Base-by-base conservation (phyloP, 2,797 vertebrate species). In the Discoglossus pictus region DNA sequence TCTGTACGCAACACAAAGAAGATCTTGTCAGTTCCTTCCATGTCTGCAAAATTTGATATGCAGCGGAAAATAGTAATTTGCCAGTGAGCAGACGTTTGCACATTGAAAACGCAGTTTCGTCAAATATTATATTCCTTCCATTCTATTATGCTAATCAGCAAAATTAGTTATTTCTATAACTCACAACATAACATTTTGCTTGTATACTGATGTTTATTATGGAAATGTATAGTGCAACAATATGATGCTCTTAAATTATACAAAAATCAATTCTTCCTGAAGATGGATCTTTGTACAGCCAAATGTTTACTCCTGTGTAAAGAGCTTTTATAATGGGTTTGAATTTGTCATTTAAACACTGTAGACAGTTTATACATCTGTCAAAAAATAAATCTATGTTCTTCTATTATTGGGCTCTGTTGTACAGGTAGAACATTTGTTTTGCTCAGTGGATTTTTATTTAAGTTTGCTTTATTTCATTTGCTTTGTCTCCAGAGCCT, bases 401-500 rank as follows among this genome's bases (percentile, higher is more conserved):
- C 17, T 64, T 58, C 15, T 12, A 58, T 64, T 64, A 64, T 43
- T 50, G 44, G 18, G 61, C 53, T 58, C 20, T 36, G 53, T 36
- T 56, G 42, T 27, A 59, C 43, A 43, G 36, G 60, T 71, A 36
- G 60, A 56, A 71, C 68, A 71, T 71, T 71, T 71, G 61, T 71
- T 71, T 71, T 64, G 60, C 61, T 62, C 50, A 35, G 12, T 48
- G 34, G 34, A 47, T 68, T 70, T 71, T 71, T 56, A 71, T 71
- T 71, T 71, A 71, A 71, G 68, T 58, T 71, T 64, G 43, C 52
- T 71, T 71, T 71, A 71, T 71, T 71, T 56, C 17, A 71, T 71
- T 71, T 63, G 60, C 52, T 71, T 58, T 47, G 68, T 71, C 68
- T 71, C 68, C 44, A 51, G 68, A 71, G 68, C 52, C 44, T 71